Base-by-base conservation (phyloP, 1,140 invertebrate species). In the Portunus trituberculatus region DNA sequence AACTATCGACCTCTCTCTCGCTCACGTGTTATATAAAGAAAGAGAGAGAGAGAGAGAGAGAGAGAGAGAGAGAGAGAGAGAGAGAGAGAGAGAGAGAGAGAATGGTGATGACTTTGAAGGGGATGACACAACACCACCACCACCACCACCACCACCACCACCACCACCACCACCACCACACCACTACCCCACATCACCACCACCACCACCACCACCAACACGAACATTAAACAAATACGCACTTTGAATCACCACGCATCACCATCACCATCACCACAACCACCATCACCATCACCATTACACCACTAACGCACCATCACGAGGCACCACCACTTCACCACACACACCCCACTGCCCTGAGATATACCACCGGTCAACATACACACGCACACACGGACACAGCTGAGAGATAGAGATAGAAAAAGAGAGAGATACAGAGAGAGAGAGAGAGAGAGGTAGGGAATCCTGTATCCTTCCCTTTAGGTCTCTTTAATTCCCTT, bases 101-200 rank as follows among this genome's bases (percentile, higher is more conserved):
- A 76, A 20, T 20, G 59, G 20, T 25, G 67, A 76, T 25, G 67
- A n/a, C n/a, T 25, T 76, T 25, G 67, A 76, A 76, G 67, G n/a
- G 67, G 67, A 76, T 20, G n/a, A 25, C n/a, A 14, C 86, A 88
- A 25, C n/a, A 88, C 45, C 86, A 88, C 45, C 86, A 88, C 86
- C 31, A 46, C 86, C 31, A 87, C 86, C 12, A 87, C 25, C 86
- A 87, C 86, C 86, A 88, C 45, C 86, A 88, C 45, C 86, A 88
- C 31, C 45, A 88, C 7, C 16, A 88, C 86, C 16, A 88, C 7
- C 31, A 32, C 28, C 16, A 88, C 1, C 28, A 86, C 84, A 16
- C 31, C 45, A 88, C 7, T 4, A 88, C 86, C 16, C 32, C 7
- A n/a, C 31, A 32, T 2, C 16, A 88, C 1, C 28, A 86, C 84